Evolutionary conservation across 2,888 invertebrate species (phyloP), one percentile per base, ranked within the genome.

Genomic region (Tenthredo distinguenda): DNA sequence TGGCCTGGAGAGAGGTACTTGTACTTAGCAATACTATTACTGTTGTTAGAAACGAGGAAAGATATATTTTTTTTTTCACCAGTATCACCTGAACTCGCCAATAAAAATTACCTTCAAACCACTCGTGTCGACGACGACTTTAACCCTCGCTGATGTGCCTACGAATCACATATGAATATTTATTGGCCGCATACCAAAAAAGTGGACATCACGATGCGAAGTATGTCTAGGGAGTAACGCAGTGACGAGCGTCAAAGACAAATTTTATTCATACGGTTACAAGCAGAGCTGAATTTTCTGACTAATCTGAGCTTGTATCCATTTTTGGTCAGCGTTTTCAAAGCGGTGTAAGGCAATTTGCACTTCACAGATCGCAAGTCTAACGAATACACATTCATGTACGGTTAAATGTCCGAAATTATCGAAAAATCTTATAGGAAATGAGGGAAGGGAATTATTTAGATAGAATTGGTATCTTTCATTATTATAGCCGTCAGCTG

Each of bases 221-320:
- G 50, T 50, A 55, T 77, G 55, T 34, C 34, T 31, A 31, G 31
- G n/a, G 62, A 34, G 58, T 81, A 58, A 62, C 62, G 81, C 40
- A 10, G 15, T 18, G 50, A 31, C 81, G 40, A 62, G 37, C 81
- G n/a, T 62, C 81, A 81, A 81, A 81, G 58, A 62, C 37, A 37
- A 62, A 81, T 81, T 62, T 81, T 81, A 81, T 81, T 81, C 81
- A 58, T 58, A 81, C 21, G 21, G 40, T 50, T 40, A 40, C n/a
- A 40, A 62, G 62, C 10, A 40, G 58, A 31, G 21, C 18, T 12
- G 81, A 81, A 62, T 62, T 81, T 81, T 81, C 3, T 62, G 18
- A 10, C 58, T 15, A n/a, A 47, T 58, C 37, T 55, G 26, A 31
- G 76, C 50, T 15, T 12, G 37, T 58, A 34, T 62, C 7, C 21